These are phyloP conservation scores for Meloidogyne hapla DNA, from an alignment of 1,140 invertebrate genomes.

Conservation along the genomic window DNA sequence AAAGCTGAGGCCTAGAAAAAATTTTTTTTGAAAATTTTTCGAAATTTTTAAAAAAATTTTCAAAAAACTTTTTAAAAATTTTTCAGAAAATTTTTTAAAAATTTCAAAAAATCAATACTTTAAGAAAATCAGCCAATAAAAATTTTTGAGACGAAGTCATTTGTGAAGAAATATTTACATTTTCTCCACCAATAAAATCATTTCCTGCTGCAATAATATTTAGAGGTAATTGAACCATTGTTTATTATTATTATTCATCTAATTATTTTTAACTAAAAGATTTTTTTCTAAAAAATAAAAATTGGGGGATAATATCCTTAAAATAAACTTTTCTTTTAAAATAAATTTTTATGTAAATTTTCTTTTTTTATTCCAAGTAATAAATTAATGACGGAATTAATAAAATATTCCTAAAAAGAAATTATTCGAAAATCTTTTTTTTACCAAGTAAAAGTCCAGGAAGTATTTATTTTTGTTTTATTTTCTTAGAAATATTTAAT, in stretches of 20 bases:
- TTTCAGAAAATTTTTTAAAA: neutral
- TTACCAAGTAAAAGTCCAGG: too few relatives aligned
- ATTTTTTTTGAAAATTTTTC: neutral
- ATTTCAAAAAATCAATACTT: neutral
- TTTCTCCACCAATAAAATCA: constrained; percentile 1
- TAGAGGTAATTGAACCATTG: neutral
- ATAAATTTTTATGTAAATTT: neutral
- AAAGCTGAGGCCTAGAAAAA: constrained; percentile 55
- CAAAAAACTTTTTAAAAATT: neutral
- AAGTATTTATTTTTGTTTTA: neutral
- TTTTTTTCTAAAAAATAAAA: too few relatives aligned
- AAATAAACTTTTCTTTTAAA: neutral
- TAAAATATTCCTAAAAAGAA: constrained; percentile 3
- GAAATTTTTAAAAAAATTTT: neutral
- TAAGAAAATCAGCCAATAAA: constrained; percentile 6
- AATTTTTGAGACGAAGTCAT: neutral
- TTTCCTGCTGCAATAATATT: neutral
- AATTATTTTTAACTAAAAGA: too few relatives aligned
- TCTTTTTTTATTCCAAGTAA: neutral
- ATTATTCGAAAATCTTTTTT: neutral
- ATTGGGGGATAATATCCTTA: neutral
- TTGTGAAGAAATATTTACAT: neutral
- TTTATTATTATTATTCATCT: neutral
- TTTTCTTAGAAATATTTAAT: too few relatives aligned
- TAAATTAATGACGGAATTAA: neutral